Base-by-base conservation (phyloP, 2,113 vertebrate genomes). In the Thalassarche chlororhynchos region DNA sequence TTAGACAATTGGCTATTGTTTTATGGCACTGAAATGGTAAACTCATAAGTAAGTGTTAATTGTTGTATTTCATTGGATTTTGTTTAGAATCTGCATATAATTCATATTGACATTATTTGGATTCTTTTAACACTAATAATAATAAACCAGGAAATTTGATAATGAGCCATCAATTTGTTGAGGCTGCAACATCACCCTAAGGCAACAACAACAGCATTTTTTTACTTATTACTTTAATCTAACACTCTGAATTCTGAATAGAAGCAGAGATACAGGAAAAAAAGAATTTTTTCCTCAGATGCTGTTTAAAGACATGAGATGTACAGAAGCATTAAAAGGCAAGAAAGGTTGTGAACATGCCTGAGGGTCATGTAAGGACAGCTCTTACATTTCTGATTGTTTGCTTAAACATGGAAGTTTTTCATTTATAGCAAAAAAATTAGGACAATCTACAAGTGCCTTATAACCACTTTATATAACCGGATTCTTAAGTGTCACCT, bases 111-210 rank as follows among this genome's bases (percentile, higher is more conserved):
- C n/a, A 64, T 76, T 72, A 74, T 79, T 58, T 86, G 40, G 21
- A 79, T 93, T 91, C 19, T 62, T 93, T 90, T 80, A 94, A 79
- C 20, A 21, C 14, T 44, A 84, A 66, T 40, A 89, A 38, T 74
- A 94, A 87, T 66, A 94, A 92, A 91, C 5, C 10, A 62, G 46
- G 60, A 84, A 81, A 94, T 97, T 93, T 97, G 72, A 71, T 93
- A 93, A 94, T 88, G 26, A 96, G 44, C 17, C 46, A n/a, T 78
- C n/a, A 90, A 94, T 96, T 96, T 16, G 1, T 17, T 93, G 79
- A 87, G 42, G 23, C 52, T 93, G 46, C 19, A 84, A 58, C 64
- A 93, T 84, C 61, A 70, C 72, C 86, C 74, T 71, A 76, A 84
- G 94, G 92, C 90, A 91, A 94, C 21, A 91, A 87, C 40, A 87